Conservation (phyloP, 2,797 vertebrate species). For the Schizothorax lantsangensis region DNA sequence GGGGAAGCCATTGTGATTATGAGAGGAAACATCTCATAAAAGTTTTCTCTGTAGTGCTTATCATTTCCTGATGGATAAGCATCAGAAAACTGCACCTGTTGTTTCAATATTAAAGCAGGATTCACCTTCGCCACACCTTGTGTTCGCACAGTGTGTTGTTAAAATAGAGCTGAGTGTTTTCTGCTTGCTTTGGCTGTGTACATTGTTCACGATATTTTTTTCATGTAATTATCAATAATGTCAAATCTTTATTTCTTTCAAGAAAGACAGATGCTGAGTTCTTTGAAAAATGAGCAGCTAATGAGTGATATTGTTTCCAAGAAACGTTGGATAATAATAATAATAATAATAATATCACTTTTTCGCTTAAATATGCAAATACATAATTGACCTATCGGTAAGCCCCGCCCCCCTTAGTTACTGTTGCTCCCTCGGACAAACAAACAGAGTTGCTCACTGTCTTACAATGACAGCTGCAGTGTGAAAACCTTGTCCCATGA, state of each 20-base stretch:
- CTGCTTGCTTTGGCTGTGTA: conserved; percentile 26
- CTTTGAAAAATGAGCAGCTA: too few relatives aligned
- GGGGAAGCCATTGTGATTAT: conserved; percentile 13
- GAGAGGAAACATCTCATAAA: neutral
- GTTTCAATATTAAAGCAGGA: neutral
- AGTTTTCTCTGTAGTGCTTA: conserved; percentile 19
- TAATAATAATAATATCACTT: too few relatives aligned
- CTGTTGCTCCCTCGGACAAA: too few relatives aligned
- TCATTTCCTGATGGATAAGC: conserved; percentile 9
- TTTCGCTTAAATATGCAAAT: neutral
- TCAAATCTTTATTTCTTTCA: too few relatives aligned
- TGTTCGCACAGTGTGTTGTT: neutral
- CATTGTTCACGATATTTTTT: too few relatives aligned
- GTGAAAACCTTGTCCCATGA: too few relatives aligned
- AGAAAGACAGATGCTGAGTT: neutral
- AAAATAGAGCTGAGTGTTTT: neutral
- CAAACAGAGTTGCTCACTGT: too few relatives aligned
- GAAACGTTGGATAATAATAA: too few relatives aligned
- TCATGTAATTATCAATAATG: conserved; percentile 31
- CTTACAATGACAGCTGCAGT: too few relatives aligned
- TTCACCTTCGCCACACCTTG: conserved; percentile 24
- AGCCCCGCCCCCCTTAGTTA: too few relatives aligned
- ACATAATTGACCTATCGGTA: neutral
- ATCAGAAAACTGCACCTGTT: neutral
- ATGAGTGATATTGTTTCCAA: too few relatives aligned